phyloP scores from a whole-genome alignment of 2,113 vertebrate genomes.

The Nycticorax nycticorax region DNA sequence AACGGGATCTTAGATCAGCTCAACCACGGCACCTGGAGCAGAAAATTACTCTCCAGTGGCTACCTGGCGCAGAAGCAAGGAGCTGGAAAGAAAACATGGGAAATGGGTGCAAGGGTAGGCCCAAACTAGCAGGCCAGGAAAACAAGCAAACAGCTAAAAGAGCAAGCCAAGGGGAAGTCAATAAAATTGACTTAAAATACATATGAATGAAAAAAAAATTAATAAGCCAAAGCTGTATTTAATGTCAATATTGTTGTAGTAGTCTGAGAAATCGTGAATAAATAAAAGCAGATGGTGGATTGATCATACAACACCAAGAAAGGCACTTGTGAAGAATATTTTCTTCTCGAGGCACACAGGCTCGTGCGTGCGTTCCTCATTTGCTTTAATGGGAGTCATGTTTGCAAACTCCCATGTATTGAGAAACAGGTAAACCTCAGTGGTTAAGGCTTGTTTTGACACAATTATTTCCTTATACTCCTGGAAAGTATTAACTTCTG shows the following conservation, averaged over 20 bases:
- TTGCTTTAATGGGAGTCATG: constrained; percentile 37
- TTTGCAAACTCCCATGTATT: constrained; percentile 30
- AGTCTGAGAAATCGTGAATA: constrained; percentile 60
- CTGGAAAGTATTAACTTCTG: constrained; percentile 30
- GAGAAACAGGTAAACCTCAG: neutral
- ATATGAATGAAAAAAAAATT: constrained; percentile 57
- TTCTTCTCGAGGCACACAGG: constrained; percentile 14
- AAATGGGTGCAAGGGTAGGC: neutral
- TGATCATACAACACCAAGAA: constrained; percentile 56
- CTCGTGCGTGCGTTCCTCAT: neutral
- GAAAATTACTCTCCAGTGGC: neutral
- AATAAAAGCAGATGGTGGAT: constrained; percentile 60
- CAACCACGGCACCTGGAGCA: neutral
- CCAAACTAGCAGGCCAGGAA: neutral
- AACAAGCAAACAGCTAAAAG: constrained; percentile 23
- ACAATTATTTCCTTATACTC: constrained; percentile 48
- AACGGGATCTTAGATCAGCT: neutral
- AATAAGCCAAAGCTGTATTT: constrained; percentile 47
- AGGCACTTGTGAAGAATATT: constrained; percentile 33
- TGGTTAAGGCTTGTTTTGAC: constrained; percentile 45
- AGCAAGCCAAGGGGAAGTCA: constrained; percentile 34
- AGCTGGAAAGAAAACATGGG: neutral
- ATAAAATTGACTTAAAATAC: constrained; percentile 57
- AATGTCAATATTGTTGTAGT: constrained; percentile 58
- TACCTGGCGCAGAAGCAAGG: neutral